Evolutionary conservation across 2,797 vertebrate species (phyloP), one percentile per base, ranked within the genome.

Genomic region (Gobionotothen gibberifrons): DNA sequence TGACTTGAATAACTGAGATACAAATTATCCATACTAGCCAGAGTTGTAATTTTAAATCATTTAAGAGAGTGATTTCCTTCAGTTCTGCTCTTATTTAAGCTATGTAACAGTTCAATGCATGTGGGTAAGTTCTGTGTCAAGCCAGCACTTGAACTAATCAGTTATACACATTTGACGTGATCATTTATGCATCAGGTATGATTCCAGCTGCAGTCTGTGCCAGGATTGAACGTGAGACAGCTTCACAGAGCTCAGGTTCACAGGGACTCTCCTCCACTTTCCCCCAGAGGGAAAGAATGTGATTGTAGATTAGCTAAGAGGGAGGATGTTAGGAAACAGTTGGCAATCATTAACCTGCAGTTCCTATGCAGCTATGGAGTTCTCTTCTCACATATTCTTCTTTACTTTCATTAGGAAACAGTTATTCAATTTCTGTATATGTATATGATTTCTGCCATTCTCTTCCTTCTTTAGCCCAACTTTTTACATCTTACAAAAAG

Each of bases 301-400:
- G 85, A 80, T 76, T 84, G 77, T 78, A 90, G 78, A 83, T 89
- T 88, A 87, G 81, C 79, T 76, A 36, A 77, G 42, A 29, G 75
- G 52, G 73, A 60, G 75, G 76, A 83, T 74, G 81, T 70, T 76
- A 26, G 57, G 71, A 83, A 85, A 85, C 68, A 49, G 51, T 47
- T 73, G 78, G 39, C 26, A 82, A 92, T 94, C 84, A 93, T 93
- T 94, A 91, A 93, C 87, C 57, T 70, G 17, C 1, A 14, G 51
- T 76, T 87, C 29, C 29, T 61, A 44, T 64, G 58, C 54, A 47
- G 73, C 60, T 51, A 48, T 44, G 19, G 62, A 65, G 56, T 71
- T 71, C 40, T 60, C 46, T 16, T 71, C 43, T 72, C 29, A 29
- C 46, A 29, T 15, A 51, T 22, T 14, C 49, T 52, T 12, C 44